Evolutionary conservation across 2,113 vertebrate genomes (phyloP), one percentile per base, ranked within the genome.

Genomic region (Eulemur macaco): DNA sequence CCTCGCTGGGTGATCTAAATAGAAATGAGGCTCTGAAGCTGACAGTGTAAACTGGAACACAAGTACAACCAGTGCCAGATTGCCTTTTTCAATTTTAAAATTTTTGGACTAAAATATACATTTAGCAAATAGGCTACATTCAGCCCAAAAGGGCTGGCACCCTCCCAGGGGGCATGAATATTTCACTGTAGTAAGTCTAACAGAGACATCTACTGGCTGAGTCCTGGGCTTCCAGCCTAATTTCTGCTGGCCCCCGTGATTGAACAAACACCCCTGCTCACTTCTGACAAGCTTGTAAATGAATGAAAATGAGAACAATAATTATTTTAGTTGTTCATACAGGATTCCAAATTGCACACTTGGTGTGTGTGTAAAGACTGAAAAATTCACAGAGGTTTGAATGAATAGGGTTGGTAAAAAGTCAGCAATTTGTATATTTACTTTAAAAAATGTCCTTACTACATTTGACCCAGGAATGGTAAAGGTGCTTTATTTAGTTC

Each of bases 151-250:
- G 54, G n/a, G 15, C 27, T 71, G 31, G 68, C 63, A 60, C 11
- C 42, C 9, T 71, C 31, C 8, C 15, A 50, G 7, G 39, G 66
- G 58, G 2, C 18, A 37, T 73, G 58, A 34, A 39, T 27, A 66
- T 52, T 52, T 86, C 20, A 69, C 58, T 50, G 78, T 37, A 54
- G 29, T 21, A 54, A 56, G 63, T 97, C 78, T 97, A 97, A 94
- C 90, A 98, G 98, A 98, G 98, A 98, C 98, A 96, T 97, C 98
- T 98, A 81, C 98, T 98, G 98, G 97, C 71, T 77, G 76, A 97
- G 86, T n/a, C 39, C 2, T 73, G 23, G 58, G 23, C 80, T 82
- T 71, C 63, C 25, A 52, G 12, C 56, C 25, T 64, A 45, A 83
- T 34, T 63, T 86, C 88, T 91, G 9, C 6, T 56, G 83, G 23